These are phyloP conservation scores for Phrynocephalus vlangalii DNA, from an alignment of 2,797 vertebrate genomes.

Conservation along the genomic window DNA sequence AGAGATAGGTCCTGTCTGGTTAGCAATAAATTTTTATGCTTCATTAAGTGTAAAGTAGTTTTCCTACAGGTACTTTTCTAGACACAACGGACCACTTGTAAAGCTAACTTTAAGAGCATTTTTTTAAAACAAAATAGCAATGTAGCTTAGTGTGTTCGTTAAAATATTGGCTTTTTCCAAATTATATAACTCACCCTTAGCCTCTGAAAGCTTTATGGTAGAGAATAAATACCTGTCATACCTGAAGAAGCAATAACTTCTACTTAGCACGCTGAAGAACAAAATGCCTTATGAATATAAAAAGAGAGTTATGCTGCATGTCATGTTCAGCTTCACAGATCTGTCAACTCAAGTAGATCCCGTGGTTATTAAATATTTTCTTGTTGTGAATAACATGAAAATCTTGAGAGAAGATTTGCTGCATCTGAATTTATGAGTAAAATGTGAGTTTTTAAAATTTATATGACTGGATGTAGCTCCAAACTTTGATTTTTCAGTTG, in stretches of 20 bases:
- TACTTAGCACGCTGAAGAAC: neutral
- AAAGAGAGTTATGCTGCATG: neutral
- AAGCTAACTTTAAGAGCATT: neutral
- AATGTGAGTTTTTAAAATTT: neutral
- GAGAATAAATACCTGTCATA: neutral
- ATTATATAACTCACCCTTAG: neutral
- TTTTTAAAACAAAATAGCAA: neutral
- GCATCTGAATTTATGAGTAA: neutral
- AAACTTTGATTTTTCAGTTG: neutral
- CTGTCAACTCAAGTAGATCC: neutral
- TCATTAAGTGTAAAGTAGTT: neutral
- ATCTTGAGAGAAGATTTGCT: neutral
- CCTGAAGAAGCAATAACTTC: neutral
- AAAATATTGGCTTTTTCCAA: neutral
- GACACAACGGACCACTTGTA: neutral
- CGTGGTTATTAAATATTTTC: neutral
- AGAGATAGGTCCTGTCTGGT: neutral
- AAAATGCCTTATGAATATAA: neutral
- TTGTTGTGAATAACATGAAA: neutral
- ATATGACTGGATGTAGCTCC: neutral
- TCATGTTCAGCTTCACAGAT: neutral
- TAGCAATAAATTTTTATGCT: slow-evolving; percentile 11
- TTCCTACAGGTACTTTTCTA: neutral
- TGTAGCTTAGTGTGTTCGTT: neutral
- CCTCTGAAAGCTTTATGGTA: neutral